These are phyloP conservation scores for Otolemur garnettii DNA, from an alignment of 2,113 vertebrate species.

Conservation along the genomic window DNA sequence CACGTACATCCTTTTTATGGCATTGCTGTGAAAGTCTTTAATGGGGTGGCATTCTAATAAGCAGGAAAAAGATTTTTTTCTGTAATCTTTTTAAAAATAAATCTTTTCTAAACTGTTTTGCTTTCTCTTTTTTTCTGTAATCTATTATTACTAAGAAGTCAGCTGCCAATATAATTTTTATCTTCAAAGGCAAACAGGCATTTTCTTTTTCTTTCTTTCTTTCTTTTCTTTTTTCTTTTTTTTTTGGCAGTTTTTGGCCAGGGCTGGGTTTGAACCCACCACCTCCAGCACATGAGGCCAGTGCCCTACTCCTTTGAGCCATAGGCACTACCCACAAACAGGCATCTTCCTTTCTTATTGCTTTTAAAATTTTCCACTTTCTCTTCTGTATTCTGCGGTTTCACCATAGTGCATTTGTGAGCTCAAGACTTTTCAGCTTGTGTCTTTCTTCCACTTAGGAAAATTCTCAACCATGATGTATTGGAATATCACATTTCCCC, in stretches of 20 bases:
- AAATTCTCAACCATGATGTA: slow-evolving; percentile 4
- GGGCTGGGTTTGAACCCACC: no score
- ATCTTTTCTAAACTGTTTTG: background rate
- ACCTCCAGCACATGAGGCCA: no score
- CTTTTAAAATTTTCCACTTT: background rate
- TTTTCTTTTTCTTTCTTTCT: background rate
- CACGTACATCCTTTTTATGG: background rate
- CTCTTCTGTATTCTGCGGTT: background rate
- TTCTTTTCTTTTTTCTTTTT: no score
- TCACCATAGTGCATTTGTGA: slow-evolving; percentile 4
- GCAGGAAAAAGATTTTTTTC: background rate
- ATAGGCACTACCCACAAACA: background rate
- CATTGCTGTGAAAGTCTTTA: slow-evolving; percentile 31
- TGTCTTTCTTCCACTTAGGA: slow-evolving; percentile 25
- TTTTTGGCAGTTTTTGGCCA: no score
- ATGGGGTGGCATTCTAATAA: background rate
- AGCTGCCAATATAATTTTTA: slow-evolving; percentile 18
- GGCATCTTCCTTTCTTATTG: background rate
- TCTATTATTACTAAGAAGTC: background rate
- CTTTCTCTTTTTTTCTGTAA: background rate
- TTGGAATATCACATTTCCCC: background rate
- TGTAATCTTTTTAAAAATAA: background rate
- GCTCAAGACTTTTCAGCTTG: background rate
- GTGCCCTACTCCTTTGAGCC: no score
- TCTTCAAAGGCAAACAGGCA: background rate